phyloP scores from a whole-genome alignment of 2,113 vertebrate genomes.

The Gnathonemus echidnorhynchus region DNA sequence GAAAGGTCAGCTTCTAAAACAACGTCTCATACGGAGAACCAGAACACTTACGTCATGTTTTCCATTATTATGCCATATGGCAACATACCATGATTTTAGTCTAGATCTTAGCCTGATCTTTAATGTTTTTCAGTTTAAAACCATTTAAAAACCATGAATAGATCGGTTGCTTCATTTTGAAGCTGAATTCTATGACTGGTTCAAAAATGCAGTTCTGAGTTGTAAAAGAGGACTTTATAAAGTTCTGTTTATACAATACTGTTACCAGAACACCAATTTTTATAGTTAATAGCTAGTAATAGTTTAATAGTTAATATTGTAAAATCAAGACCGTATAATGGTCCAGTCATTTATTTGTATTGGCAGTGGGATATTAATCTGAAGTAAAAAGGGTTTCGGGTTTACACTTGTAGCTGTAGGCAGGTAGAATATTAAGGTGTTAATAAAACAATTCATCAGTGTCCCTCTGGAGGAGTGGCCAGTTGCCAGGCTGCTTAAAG shows the following conservation, averaged over 20 bases:
- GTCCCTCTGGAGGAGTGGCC: not conserved
- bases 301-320: not conserved
- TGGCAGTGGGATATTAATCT: not conserved
- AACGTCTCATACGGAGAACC: not conserved
- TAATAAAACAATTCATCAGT: not conserved
- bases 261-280: not conserved
- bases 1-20: slow-evolving; percentile 50
- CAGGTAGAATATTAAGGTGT: not conserved
- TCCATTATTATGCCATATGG: not conserved
- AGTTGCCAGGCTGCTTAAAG: not conserved
- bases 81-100: not conserved
- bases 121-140: not conserved
- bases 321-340: not conserved
- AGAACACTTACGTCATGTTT: not conserved
- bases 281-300: too few relatives aligned
- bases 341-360: not conserved
- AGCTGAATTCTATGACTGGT: not conserved
- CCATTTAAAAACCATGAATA: not conserved
- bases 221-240: not conserved
- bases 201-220: not conserved
- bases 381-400: not conserved
- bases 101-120: not conserved
- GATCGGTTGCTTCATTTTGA: not conserved
- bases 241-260: not conserved
- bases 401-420: not conserved